A percentile compares a stretch with the other conserved stretches of the same genome.
Evolutionary conservation across 1,140 invertebrate genomes (phyloP).

Genomic region (Thalassaphorura encarpata): DNA sequence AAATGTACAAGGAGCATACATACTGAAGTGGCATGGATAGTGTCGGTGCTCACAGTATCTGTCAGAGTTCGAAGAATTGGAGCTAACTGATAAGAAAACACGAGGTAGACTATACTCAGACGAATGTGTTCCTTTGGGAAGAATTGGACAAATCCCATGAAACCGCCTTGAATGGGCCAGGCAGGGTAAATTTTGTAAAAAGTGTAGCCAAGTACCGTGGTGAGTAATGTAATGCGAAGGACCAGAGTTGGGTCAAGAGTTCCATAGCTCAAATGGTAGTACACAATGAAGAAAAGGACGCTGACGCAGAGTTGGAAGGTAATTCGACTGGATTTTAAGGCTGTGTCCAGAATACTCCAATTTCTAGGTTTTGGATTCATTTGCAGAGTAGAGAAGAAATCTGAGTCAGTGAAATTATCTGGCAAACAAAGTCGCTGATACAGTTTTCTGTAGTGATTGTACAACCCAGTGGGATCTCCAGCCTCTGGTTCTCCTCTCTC

Average conservation of each 20-base stretch:
- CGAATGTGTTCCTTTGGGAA: conserved; percentile 19
- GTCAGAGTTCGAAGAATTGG: conserved; percentile 90
- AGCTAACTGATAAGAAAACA: conserved; percentile 36
- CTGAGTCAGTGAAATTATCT: neutral
- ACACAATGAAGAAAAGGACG: conserved; percentile 17
- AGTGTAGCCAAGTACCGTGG: conserved; percentile 14
- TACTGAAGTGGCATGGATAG: conserved; percentile 83
- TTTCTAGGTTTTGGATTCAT: conserved; percentile 18
- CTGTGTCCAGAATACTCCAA: conserved; percentile 7
- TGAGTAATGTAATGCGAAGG: conserved; percentile 1
- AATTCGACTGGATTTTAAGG: conserved; percentile 5
- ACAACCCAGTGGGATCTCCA: no score
- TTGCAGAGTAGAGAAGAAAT: neutral
- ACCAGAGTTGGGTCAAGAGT: conserved; percentile 4
- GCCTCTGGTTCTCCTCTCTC: no score
- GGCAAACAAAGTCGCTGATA: neutral
- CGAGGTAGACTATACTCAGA: conserved; percentile 17
- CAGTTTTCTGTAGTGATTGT: neutral
- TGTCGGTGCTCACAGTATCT: conserved; percentile 91
- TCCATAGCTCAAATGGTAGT: conserved; percentile 21
- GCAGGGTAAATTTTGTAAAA: conserved; percentile 3
- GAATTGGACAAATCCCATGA: neutral
- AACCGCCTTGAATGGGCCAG: neutral
- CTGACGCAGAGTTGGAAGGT: conserved; percentile 14
- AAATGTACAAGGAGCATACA: conserved; percentile 80